Evolutionary conservation across 2,888 invertebrate genomes (phyloP).

Genomic region (Ceriagrion tenellum): DNA sequence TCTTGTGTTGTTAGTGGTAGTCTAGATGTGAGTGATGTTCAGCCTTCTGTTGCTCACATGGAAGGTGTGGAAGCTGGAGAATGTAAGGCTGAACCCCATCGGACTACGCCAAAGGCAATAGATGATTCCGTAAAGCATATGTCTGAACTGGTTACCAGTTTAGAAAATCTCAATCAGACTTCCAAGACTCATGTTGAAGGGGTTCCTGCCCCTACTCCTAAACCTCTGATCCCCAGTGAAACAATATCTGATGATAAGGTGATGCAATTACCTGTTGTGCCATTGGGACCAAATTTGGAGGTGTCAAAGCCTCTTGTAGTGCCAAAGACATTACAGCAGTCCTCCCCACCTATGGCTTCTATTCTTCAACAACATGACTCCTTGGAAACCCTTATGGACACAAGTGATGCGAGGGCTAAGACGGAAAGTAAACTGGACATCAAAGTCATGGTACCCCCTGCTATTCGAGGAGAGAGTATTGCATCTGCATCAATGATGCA

Average conservation of each 20-base stretch:
- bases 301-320: constrained; percentile 70
- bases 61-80: constrained; percentile 34
- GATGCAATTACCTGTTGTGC: constrained; percentile 36
- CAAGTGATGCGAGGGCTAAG: constrained; percentile 69
- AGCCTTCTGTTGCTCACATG: constrained; percentile 19
- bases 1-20: neutral
- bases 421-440: constrained; percentile 66
- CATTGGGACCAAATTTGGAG: constrained; percentile 68
- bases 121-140: constrained; percentile 50
- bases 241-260: constrained; percentile 55
- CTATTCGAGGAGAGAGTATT: constrained; percentile 45
- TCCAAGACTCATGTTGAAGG: constrained; percentile 55
- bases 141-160: constrained; percentile 39
- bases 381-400: constrained; percentile 40
- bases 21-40: constrained; percentile 14
- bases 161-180: constrained; percentile 55
- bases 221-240: constrained; percentile 52
- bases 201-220: constrained; percentile 34
- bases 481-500: constrained; percentile 32
- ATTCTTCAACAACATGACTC: constrained; percentile 50
- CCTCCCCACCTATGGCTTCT: constrained; percentile 70
- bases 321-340: constrained; percentile 70
- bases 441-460: constrained; percentile 40
- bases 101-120: constrained; percentile 50
- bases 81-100: constrained; percentile 11